phyloP scores from a whole-genome alignment of 2,797 vertebrate species.

The Oophaga sylvatica region DNA sequence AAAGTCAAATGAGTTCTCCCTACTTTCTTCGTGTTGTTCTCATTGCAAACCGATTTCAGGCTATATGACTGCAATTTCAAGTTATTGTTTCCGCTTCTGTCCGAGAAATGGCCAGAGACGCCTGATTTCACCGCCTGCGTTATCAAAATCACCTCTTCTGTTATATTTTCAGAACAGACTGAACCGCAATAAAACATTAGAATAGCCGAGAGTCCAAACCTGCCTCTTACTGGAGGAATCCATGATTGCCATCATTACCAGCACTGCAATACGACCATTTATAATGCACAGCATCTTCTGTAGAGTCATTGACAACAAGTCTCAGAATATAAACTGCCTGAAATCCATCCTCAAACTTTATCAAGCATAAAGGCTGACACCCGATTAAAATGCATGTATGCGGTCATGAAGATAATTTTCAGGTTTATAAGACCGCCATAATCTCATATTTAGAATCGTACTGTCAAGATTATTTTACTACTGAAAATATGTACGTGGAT shows the following conservation, averaged over 20 bases:
- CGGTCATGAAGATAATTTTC: background rate
- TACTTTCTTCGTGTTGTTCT: constrained; percentile 21
- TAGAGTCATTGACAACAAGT: background rate
- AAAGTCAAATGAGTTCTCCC: background rate
- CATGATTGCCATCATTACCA: background rate
- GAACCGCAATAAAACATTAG: constrained; percentile 19
- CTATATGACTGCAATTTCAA: constrained; percentile 48
- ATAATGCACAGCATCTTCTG: constrained; percentile 5
- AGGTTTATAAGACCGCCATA: background rate
- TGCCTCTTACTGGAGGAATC: constrained; percentile 8
- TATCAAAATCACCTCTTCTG: constrained; percentile 24
- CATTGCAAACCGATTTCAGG: constrained; percentile 4
- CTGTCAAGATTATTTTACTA: too few relatives aligned
- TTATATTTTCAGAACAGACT: constrained; percentile 30
- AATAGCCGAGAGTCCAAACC: background rate
- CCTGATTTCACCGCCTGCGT: constrained; percentile 26
- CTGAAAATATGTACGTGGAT: too few relatives aligned
- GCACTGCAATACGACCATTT: background rate
- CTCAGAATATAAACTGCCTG: background rate
- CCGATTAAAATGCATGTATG: background rate
- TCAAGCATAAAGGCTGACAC: background rate
- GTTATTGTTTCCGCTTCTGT: constrained; percentile 42
- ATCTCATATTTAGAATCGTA: too few relatives aligned
- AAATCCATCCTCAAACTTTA: background rate
- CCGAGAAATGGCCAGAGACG: constrained; percentile 36